Percentiles rank a stretch among this genome's conserved stretches.
These are phyloP conservation scores for Sebastolobus alascanus DNA, from an alignment of 2,797 vertebrate species.

Conservation along the genomic window DNA sequence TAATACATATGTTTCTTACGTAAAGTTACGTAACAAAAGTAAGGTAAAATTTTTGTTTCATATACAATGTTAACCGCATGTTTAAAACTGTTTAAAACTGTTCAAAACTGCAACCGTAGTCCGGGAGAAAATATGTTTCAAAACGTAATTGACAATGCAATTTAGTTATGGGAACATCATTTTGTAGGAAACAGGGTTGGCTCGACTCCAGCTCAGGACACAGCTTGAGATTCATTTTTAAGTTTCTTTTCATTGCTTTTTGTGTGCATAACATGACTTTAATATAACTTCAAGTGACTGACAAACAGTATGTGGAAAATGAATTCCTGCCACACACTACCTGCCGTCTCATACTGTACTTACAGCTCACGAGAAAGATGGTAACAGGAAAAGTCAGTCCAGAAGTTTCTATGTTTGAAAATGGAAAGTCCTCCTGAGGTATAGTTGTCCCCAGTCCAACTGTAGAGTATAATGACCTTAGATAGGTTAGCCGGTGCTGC, in stretches of 20 bases:
- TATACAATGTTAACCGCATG: too few relatives aligned
- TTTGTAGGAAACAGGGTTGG: too few relatives aligned
- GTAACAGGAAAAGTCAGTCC: conserved; percentile 29
- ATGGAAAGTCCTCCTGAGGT: conserved; percentile 56
- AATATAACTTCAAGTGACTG: not conserved
- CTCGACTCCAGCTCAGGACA: conserved; percentile 1
- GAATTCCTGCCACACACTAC: not conserved
- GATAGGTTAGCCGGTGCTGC: conserved; percentile 64
- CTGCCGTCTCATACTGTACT: not conserved
- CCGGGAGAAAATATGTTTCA: accelerated
- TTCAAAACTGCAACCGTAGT: too few relatives aligned
- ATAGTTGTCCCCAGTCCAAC: conserved; percentile 32
- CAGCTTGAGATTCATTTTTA: not conserved
- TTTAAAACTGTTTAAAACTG: too few relatives aligned
- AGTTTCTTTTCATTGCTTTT: not conserved
- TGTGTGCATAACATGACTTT: not conserved
- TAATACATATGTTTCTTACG: too few relatives aligned
- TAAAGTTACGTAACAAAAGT: too few relatives aligned
- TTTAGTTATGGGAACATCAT: accelerated
- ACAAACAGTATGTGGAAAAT: not conserved
- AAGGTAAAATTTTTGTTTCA: accelerated
- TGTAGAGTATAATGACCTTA: conserved; percentile 75
- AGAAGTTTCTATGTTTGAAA: conserved; percentile 49
- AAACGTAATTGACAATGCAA: too few relatives aligned
- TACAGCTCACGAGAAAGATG: conserved; percentile 1